Evolutionary conservation across 2,888 invertebrate genomes (phyloP), one percentile per base, ranked within the genome.

Genomic region (Dromius quadrimaculatus): DNA sequence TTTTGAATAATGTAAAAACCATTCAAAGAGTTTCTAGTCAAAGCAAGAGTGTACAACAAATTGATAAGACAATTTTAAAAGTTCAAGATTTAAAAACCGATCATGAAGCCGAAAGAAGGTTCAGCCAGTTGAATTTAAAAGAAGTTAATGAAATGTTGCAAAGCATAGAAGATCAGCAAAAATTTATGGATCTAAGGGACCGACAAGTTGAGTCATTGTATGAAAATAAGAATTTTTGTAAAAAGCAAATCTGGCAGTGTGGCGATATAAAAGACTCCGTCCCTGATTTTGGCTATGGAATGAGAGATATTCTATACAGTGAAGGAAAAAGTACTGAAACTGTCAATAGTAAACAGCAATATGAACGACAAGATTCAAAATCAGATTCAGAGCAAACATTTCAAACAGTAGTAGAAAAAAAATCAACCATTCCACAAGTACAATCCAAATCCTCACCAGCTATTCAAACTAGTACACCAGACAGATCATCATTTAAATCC

Each of bases 81-180:
- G 64, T 72, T 20, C 73, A 70, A 64, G 76, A 76, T 72, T 74
- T 77, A 66, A 68, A 77, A 61, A 74, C 77, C 71, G 68, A 72
- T 63, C 74, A 77, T 11, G 77, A 76, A 74, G 74, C 75, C 59
- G 73, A 73, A 73, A 75, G 73, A 73, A 68, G 73, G 71, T 73
- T 74, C n/a, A 64, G 70, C 74, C 75, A 76, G 43, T 73, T 77
- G 70, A 74, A 74, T 28, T 70, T 75, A 22, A 74, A 74, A 4
- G 83, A 84, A 73, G 81, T 84, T 0, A 81, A 84, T 43, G 79
- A 81, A 41, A 75, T 84, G 68, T 75, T 85, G 23, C 78, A 79
- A 69, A 81, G 83, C 72, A 81, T 84, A 78, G 84, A 85, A 73
- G 75, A 75, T 11, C 81, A 81, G 2, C 81, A 84, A 59, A 76